phyloP scores from a whole-genome alignment of 37 sponge, comb jelly and placozoan species.

The Beroe ovata region DNA sequence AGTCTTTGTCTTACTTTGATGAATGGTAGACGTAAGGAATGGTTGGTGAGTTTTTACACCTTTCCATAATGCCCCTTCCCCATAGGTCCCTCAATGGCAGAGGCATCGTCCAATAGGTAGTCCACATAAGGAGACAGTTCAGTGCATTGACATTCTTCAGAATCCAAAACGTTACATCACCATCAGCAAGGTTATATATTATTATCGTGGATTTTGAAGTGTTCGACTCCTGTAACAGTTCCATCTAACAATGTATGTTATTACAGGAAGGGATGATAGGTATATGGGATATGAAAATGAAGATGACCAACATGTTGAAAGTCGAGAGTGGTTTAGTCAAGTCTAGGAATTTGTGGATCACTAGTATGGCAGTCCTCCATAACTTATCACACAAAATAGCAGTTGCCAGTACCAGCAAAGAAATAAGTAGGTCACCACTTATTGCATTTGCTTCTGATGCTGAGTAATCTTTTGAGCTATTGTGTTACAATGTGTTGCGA shows the following conservation, averaged over 20 bases:
- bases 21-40: not conserved
- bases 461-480: not conserved
- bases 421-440: constrained; percentile 26
- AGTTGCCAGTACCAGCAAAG: constrained; percentile 67
- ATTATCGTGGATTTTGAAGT: not conserved
- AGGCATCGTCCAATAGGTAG: constrained; percentile 38
- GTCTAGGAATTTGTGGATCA: constrained; percentile 66
- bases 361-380: constrained; percentile 42
- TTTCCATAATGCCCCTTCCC: too few species aligned
- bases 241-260: too few species aligned
- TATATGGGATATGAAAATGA: constrained; percentile 68
- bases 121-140: constrained; percentile 65
- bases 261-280: constrained; percentile 59
- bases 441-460: not conserved
- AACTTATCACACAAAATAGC: constrained; percentile 66
- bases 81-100: constrained; percentile 66
- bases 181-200: constrained; percentile 69
- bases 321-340: constrained; percentile 64
- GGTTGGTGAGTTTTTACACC: not conserved
- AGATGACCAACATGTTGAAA: constrained; percentile 26
- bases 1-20: not conserved
- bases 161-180: constrained; percentile 68
- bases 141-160: constrained; percentile 35
- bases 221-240: too few species aligned
- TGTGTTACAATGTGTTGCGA: not conserved